Evolutionary conservation across 1,140 invertebrate genomes (phyloP), one percentile per base, ranked within the genome.

Genomic region (Pectinophora gossypiella): DNA sequence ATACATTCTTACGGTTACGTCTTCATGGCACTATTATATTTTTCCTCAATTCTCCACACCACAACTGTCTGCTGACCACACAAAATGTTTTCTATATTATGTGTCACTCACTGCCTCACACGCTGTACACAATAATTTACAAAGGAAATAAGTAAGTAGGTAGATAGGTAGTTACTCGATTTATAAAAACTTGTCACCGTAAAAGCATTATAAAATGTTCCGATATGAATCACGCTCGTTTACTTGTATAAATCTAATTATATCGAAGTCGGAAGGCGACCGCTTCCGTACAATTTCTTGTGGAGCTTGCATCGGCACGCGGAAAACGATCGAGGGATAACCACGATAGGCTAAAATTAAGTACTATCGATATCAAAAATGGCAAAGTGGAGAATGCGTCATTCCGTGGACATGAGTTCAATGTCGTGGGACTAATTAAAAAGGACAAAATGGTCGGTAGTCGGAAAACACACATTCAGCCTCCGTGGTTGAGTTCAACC

Each of bases 211-310:
- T 13, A 16, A 40, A 40, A 6, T 18, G 36, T 15, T 12, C 12
- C 16, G 36, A 40, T 40, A 64, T 69, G 63, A 70, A 68, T 68
- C 61, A 58, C 57, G 51, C 48, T 48, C 36, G 36, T 64, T 61
- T 59, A 64, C 59, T 59, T 12, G 56, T n/a, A n/a, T 62, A 54
- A 67, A 66, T 64, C 57, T 61, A 72, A 75, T 76, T 75, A 81
- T 56, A 20, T 12, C 51, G 21, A 52, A 72, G 65, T 67, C 69
- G 78, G 76, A 79, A 82, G 64, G 59, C 12, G 45, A 42, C 51
- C 19, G 38, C 56, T 82, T 79, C 78, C 76, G 68, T 48, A 54
- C 50, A 74, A 71, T 70, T 82, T 82, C 67, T 70, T 63, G 49
- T 52, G 20, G 19, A 47, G 20, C 45, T 47, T 48, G 48, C 54